Percentiles rank a stretch among this genome's conserved stretches.
phyloP scores from a whole-genome alignment of 1,140 invertebrate genomes.

The Ostrea denselamellosa region DNA sequence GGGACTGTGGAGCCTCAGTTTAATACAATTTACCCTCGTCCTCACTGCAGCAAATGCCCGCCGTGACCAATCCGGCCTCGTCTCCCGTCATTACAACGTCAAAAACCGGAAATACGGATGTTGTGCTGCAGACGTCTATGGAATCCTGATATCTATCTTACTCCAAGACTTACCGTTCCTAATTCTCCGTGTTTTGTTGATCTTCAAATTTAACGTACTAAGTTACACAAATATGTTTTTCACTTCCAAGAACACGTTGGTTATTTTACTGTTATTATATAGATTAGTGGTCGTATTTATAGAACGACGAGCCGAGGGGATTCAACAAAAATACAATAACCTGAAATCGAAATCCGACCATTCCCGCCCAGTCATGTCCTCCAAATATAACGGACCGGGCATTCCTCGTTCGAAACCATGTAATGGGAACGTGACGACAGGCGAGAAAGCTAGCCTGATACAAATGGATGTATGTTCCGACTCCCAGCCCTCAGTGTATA shows the following conservation, averaged over 20 bases:
- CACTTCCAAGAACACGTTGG: slow-evolving; percentile 92
- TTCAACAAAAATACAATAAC: slow-evolving; percentile 45
- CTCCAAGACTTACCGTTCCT: slow-evolving; percentile 75
- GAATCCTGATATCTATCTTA: slow-evolving; percentile 69
- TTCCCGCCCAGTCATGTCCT: slow-evolving; percentile 45
- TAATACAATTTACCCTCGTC: slow-evolving; percentile 93
- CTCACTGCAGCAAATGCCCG: slow-evolving; percentile 91
- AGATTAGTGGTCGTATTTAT: slow-evolving; percentile 65
- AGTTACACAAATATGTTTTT: slow-evolving; percentile 96
- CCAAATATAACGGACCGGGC: slow-evolving; percentile 45
- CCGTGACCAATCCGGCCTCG: slow-evolving; percentile 78
- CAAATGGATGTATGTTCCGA: background rate
- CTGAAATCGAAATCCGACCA: slow-evolving; percentile 49
- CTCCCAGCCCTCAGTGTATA: slow-evolving; percentile 49
- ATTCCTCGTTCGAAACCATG: slow-evolving; percentile 44
- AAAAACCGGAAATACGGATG: slow-evolving; percentile 48
- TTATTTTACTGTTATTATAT: slow-evolving; percentile 84
- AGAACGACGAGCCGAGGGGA: slow-evolving; percentile 46
- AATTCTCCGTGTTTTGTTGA: slow-evolving; percentile 83
- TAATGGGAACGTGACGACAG: slow-evolving; percentile 23
- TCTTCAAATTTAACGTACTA: slow-evolving; percentile 90
- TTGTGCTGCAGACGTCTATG: slow-evolving; percentile 69
- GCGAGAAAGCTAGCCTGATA: background rate
- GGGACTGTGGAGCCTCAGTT: slow-evolving; percentile 86
- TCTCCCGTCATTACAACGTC: slow-evolving; percentile 46